These are phyloP conservation scores for Drosophila kuntzei DNA, from an alignment of 2,888 invertebrate genomes.

Conservation along the genomic window DNA sequence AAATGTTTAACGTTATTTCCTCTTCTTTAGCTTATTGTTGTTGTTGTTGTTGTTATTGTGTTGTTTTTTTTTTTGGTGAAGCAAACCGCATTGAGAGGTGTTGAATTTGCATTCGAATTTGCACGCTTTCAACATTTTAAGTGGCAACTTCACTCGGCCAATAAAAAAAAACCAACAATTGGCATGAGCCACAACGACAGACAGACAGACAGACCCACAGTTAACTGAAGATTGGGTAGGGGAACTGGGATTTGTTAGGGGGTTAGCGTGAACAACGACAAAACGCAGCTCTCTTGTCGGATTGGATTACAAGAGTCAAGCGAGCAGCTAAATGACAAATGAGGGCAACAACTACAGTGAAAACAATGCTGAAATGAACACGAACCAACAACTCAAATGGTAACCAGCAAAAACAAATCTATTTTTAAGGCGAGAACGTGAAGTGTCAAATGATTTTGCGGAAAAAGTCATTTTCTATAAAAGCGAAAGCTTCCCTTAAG, in stretches of 20 bases:
- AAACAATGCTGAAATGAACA: constrained; percentile 48
- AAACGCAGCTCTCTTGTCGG: constrained; percentile 43
- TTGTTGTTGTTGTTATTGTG: too few relatives aligned
- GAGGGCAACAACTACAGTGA: constrained; percentile 39
- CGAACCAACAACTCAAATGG: constrained; percentile 42
- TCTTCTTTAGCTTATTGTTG: constrained; percentile 18
- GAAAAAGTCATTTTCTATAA: background rate
- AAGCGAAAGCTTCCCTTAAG: too few relatives aligned
- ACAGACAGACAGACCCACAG: constrained; percentile 14
- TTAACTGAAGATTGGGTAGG: constrained; percentile 1
- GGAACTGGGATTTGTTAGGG: constrained; percentile 27
- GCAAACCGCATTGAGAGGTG: constrained; percentile 68
- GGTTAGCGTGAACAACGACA: constrained; percentile 27
- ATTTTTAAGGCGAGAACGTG: constrained; percentile 44
- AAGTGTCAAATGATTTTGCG: constrained; percentile 42
- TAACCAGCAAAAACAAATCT: constrained; percentile 33
- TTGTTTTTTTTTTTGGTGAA: constrained; percentile 25
- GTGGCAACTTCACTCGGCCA: constrained; percentile 39
- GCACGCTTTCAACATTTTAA: constrained; percentile 78
- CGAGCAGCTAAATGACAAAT: constrained; percentile 68
- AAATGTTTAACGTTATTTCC: constrained; percentile 50
- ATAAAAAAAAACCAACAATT: constrained; percentile 69
- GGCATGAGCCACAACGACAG: constrained; percentile 67
- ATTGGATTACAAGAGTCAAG: constrained; percentile 66
- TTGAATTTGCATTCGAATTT: constrained; percentile 79